phyloP scores from a whole-genome alignment of 2,113 vertebrate genomes.

The Prochilodus magdalenae region DNA sequence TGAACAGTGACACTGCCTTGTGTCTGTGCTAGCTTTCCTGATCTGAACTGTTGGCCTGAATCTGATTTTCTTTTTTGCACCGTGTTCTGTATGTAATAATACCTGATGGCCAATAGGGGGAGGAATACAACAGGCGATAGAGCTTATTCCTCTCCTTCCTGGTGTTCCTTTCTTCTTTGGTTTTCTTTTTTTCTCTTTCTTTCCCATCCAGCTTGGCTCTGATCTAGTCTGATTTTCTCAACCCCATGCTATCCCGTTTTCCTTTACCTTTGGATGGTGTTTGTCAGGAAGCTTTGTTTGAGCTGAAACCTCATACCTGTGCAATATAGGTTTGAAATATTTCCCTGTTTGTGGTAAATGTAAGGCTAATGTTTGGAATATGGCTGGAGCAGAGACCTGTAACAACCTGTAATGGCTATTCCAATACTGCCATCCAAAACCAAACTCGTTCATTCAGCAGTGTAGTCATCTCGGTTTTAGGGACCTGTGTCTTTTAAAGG shows the following conservation, averaged over 20 bases:
- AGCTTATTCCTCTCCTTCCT: not conserved
- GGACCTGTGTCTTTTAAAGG: conserved; percentile 8
- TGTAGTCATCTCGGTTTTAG: not conserved
- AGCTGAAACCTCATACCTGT: not conserved
- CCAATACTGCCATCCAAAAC: not conserved
- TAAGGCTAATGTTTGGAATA: not conserved
- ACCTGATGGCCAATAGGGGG: conserved; percentile 15
- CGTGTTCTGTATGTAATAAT: not conserved
- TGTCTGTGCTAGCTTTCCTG: too few relatives aligned
- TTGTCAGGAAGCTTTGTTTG: not conserved
- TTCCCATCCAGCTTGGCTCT: not conserved
- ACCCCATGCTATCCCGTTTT: not conserved
- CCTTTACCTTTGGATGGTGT: not conserved
- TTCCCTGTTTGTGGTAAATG: not conserved
- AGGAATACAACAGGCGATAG: conserved; percentile 1
- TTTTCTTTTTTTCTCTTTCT: not conserved
- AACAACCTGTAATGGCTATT: not conserved
- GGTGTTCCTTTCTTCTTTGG: not conserved
- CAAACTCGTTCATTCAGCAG: too few relatives aligned
- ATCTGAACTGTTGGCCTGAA: too few relatives aligned
- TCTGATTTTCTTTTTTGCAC: not conserved
- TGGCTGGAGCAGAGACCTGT: not conserved
- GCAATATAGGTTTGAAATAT: not conserved
- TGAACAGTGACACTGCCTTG: too few relatives aligned
- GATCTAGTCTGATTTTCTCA: too few relatives aligned